These are phyloP conservation scores for Corapipo altera DNA, from an alignment of 2,113 vertebrate genomes.

Conservation along the genomic window DNA sequence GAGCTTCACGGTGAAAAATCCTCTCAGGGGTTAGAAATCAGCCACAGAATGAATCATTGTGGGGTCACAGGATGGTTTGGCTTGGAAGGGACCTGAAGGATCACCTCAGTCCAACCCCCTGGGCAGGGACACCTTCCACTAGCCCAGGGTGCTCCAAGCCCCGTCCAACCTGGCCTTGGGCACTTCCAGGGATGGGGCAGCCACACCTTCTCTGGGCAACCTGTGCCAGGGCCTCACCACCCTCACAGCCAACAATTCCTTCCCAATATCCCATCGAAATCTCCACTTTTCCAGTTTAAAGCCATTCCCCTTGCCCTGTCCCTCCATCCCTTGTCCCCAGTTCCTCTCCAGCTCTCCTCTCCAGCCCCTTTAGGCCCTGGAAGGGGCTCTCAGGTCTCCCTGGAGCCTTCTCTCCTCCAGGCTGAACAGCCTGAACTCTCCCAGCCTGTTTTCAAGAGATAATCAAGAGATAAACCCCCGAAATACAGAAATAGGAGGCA, in stretches of 20 bases:
- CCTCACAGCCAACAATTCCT: not conserved
- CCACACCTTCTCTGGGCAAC: not conserved
- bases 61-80: not conserved
- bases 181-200: not conserved
- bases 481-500: not conserved
- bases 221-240: not conserved
- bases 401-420: rapidly evolving
- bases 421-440: not conserved
- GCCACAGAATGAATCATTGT: not conserved
- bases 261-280: not conserved
- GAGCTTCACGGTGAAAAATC: not conserved
- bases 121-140: not conserved
- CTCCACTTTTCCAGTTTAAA: not conserved
- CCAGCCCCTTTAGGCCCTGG: not conserved
- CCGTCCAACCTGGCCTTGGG: not conserved
- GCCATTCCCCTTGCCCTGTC: not conserved
- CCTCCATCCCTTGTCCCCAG: not conserved
- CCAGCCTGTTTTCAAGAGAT: not conserved
- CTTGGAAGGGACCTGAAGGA: not conserved
- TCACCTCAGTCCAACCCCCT: not conserved
- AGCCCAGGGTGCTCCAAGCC: not conserved
- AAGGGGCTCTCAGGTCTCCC: not conserved
- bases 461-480: not conserved
- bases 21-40: not conserved
- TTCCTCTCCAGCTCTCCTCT: not conserved